Base-by-base conservation (phyloP, 2,797 vertebrate genomes). In the Natrix natrix region DNA sequence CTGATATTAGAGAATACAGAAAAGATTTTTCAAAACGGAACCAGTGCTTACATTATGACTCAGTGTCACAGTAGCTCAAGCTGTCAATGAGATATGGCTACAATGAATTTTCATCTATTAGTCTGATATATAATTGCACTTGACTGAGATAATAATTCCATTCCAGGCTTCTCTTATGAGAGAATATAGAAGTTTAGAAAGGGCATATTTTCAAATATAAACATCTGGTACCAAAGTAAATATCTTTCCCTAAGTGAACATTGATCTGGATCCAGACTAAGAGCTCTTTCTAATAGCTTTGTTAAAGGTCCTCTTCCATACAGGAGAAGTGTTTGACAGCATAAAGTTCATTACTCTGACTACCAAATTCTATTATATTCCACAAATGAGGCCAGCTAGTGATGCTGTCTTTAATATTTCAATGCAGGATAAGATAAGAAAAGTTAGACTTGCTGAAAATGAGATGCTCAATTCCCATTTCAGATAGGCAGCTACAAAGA, bases 121-220 rank as follows among this genome's bases (percentile, higher is more conserved):
- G 52, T 93, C n/a, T 91, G 92, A 94, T 86, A 93, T 94, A 93
- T 90, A 95, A 96, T 96, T 95, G n/a, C 20, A 48, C 94, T 95
- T 94, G 95, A n/a, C 86, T 1, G 4, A 93, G 94, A 93, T 93
- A 56, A 93, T 60, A 95, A 93, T 94, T 86, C 95, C 74, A 94
- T 87, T 43, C 59, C 43, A 60, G 22, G 60, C 59, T 63, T 20
- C 13, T 83, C 37, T 48, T 48, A 24, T 20, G 32, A 37, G 66
- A 69, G 69, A 74, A 37, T 12, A 48, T 24, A 48, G 10, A 74
- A 74, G 16, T 37, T 32, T 78, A 48, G 37, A 78, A 78, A 78
- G 74, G 20, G 20, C 74, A 43, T 78, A 83, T 83, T 83, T 83
- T 83, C 74, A 83, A 83, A 83, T 12, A 83, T 83, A 83, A 83